A percentile compares a stretch with the other conserved stretches of the same genome.
phyloP scores from a whole-genome alignment of 2,888 invertebrate species.

The Pristionchus arcanus region DNA sequence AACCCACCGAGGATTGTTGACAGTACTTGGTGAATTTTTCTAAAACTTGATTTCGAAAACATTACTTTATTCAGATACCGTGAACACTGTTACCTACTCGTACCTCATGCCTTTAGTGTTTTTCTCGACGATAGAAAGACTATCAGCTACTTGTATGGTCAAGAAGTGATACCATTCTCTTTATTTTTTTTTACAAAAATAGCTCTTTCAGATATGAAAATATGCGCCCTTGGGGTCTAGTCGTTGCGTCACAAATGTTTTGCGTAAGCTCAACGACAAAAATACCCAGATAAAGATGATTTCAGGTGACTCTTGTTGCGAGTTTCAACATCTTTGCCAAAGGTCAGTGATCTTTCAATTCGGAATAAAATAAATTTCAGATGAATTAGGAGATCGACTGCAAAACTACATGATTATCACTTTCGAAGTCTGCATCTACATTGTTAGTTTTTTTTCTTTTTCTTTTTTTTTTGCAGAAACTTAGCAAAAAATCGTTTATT shows the following conservation, averaged over 20 bases:
- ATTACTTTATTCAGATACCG: not conserved
- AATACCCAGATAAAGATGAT: not conserved
- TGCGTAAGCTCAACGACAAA: not conserved
- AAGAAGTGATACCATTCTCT: not conserved
- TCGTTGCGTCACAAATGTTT: not conserved
- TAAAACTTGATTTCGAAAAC: not conserved
- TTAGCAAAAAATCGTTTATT: too few species aligned
- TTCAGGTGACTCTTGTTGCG: not conserved
- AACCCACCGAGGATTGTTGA: not conserved
- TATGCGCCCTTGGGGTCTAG: conserved; percentile 1
- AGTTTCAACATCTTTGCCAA: not conserved
- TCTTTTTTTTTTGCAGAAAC: too few species aligned
- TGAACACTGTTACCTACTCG: not conserved
- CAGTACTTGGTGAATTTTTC: not conserved
- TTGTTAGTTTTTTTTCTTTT: not conserved
- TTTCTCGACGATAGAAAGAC: not conserved
- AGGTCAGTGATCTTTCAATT: not conserved
- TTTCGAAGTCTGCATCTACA: not conserved
- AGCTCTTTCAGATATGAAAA: not conserved
- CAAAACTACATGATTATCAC: not conserved
- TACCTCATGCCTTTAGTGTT: not conserved
- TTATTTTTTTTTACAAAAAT: not conserved
- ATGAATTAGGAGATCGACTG: not conserved
- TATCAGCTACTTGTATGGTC: not conserved
- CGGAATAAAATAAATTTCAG: not conserved